Percentiles rank a stretch among this genome's conserved stretches.
Conservation (phyloP, 2,888 invertebrate genomes). For the Ceriagrion tenellum region DNA sequence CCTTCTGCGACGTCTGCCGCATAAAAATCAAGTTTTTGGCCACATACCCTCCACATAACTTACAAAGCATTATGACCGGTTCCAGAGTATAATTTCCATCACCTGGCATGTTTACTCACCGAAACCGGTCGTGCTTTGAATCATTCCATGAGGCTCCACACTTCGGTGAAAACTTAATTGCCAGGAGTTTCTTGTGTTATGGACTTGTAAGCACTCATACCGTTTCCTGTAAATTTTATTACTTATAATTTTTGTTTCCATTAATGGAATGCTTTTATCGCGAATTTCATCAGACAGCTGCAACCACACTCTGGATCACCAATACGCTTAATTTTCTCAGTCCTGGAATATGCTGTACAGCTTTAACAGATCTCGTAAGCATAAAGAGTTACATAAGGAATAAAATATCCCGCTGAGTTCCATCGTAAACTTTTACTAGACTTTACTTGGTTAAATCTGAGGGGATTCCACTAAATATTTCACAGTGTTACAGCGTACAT, state of each 20-base stretch:
- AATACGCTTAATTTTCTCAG: too few relatives aligned
- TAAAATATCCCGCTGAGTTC: too few relatives aligned
- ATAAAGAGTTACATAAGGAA: too few relatives aligned
- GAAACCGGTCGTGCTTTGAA: slow-evolving; percentile 18
- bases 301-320: background rate
- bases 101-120: slow-evolving; percentile 15
- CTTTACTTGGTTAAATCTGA: too few relatives aligned
- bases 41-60: background rate
- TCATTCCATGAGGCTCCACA: background rate
- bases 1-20: background rate
- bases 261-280: too few relatives aligned
- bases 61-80: background rate
- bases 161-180: background rate
- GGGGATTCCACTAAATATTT: too few relatives aligned
- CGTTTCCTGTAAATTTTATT: background rate
- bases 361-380: too few relatives aligned
- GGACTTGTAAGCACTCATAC: background rate
- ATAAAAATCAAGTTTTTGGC: background rate
- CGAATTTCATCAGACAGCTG: background rate
- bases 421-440: too few relatives aligned
- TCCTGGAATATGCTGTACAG: too few relatives aligned
- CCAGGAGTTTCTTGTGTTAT: background rate
- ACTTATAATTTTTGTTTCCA: background rate
- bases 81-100: background rate
- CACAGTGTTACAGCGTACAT: too few relatives aligned